Percentiles rank a stretch among this genome's conserved stretches.
Conservation (phyloP, 2,888 invertebrate species). For the Seladonia tumulorum region DNA sequence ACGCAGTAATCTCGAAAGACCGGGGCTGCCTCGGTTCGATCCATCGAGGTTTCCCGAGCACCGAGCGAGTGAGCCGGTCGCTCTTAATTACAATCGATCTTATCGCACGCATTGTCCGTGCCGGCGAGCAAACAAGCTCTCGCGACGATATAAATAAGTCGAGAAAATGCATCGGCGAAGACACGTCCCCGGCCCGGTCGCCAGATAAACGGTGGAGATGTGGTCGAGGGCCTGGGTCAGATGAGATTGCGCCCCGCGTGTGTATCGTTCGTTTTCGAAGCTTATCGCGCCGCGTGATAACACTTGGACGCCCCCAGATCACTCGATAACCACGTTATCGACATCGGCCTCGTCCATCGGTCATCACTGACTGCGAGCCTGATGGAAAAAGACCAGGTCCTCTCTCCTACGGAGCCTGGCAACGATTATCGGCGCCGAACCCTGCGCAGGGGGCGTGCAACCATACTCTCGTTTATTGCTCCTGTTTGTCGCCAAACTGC, state of each 20-base stretch:
- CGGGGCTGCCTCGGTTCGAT: neutral
- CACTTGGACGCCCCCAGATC: conserved; percentile 84
- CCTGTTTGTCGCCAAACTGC: neutral
- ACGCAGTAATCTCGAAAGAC: neutral
- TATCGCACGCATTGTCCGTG: conserved; percentile 19
- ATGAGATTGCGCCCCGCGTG: conserved; percentile 78
- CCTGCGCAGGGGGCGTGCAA: neutral
- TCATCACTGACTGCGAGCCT: conserved; percentile 67
- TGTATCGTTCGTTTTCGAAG: conserved; percentile 77
- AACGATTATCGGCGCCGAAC: neutral
- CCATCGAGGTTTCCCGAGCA: conserved; percentile 10
- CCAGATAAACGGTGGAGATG: conserved; percentile 62
- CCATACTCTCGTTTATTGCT: neutral
- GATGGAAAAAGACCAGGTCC: conserved; percentile 68
- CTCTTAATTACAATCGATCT: conserved; percentile 38
- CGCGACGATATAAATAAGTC: conserved; percentile 41
- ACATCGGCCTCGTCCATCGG: conserved; percentile 79
- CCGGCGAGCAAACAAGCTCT: conserved; percentile 21
- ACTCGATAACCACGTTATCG: conserved; percentile 82
- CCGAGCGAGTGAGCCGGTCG: conserved; percentile 4
- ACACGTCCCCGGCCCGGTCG: conserved; percentile 19
- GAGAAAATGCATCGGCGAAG: conserved; percentile 19
- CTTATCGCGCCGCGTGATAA: conserved; percentile 78
- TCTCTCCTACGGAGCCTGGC: conserved; percentile 1
- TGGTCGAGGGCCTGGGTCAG: conserved; percentile 79